Base-by-base conservation (phyloP, 2,888 invertebrate genomes). In the Catocala fraxini region DNA sequence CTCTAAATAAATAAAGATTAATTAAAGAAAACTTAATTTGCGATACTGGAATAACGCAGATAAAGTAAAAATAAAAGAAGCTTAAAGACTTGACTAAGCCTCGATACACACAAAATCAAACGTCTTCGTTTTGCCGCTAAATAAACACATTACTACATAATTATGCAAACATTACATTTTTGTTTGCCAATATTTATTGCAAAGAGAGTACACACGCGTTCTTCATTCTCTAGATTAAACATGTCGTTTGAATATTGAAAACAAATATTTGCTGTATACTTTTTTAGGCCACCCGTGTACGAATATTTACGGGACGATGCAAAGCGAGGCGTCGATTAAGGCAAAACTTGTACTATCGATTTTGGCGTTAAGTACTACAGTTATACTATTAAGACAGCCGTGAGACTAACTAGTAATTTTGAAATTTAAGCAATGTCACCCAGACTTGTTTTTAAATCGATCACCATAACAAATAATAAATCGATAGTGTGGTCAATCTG, bases 191-290 rank as follows among this genome's bases (percentile, higher is more conserved):
- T 75, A 76, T 75, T 73, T 68, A 72, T 71, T 68, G 68, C 64
- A 67, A 70, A 69, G 63, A 71, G 51, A 48, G 68, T 62, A 72
- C 61, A 68, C 71, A 62, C 72, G 73, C 75, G 75, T 83, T 72
- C 62, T 79, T 84, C 80, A 81, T 79, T 70, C 70, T 65, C 59
- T 51, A 84, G 81, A 84, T 85, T 82, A 83, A 83, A 84, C 75
- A 80, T 76, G 83, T 79, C 83, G 75, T 80, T 82, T 79, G 80
- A 77, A 83, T 82, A 85, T 85, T 79, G 83, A 83, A 84, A 73
- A 80, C 71, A 84, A 85, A 85, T 81, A 77, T 86, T 84, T 80
- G 70, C 62, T 51, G 72, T 59, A 69, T 67, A 74, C 71, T 63
- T 83, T 78, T 83, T 80, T 74, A 67, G 73, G 72, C 74, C 65